Percentiles rank a stretch among this genome's conserved stretches.
phyloP scores from a whole-genome alignment of 1,140 invertebrate species.

The Streblospio benedicti region DNA sequence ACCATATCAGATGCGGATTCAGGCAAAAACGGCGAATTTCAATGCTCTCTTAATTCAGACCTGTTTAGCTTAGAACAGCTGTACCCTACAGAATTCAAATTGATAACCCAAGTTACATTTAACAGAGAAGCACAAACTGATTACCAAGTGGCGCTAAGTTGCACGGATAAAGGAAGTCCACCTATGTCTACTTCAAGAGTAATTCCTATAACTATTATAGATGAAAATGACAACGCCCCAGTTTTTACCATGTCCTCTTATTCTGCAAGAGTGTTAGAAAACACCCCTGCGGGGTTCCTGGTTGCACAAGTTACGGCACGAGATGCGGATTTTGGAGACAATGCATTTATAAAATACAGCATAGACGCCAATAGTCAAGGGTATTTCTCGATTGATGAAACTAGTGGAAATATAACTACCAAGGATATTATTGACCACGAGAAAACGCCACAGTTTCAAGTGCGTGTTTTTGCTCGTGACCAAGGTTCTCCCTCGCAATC shows the following conservation, averaged over 20 bases:
- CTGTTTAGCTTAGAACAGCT: conserved; percentile 23
- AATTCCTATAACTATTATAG: conserved; percentile 14
- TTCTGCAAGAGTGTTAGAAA: conserved; percentile 25
- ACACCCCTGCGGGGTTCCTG: conserved; percentile 22
- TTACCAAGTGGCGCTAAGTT: conserved; percentile 22
- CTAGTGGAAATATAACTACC: conserved; percentile 19
- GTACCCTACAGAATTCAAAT: conserved; percentile 27
- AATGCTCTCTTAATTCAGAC: conserved; percentile 27
- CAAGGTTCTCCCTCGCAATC: conserved; percentile 12
- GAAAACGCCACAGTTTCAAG: conserved; percentile 15
- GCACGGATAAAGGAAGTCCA: conserved; percentile 30
- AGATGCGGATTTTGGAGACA: conserved; percentile 29
- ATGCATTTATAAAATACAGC: conserved; percentile 23
- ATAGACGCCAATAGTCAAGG: conserved; percentile 30
- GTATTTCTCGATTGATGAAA: conserved; percentile 22
- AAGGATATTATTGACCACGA: conserved; percentile 25
- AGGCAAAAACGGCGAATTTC: conserved; percentile 31
- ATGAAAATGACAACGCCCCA: conserved; percentile 19
- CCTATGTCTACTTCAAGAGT: conserved; percentile 19
- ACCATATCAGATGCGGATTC: conserved; percentile 33
- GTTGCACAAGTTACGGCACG: conserved; percentile 29
- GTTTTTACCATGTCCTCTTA: conserved; percentile 12
- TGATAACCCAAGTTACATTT: conserved; percentile 24
- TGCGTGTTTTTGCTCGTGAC: conserved; percentile 26
- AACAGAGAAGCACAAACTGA: conserved; percentile 19